Evolutionary conservation across 2,797 vertebrate genomes (phyloP).

Genomic region (Hephaestus fuliginosus): DNA sequence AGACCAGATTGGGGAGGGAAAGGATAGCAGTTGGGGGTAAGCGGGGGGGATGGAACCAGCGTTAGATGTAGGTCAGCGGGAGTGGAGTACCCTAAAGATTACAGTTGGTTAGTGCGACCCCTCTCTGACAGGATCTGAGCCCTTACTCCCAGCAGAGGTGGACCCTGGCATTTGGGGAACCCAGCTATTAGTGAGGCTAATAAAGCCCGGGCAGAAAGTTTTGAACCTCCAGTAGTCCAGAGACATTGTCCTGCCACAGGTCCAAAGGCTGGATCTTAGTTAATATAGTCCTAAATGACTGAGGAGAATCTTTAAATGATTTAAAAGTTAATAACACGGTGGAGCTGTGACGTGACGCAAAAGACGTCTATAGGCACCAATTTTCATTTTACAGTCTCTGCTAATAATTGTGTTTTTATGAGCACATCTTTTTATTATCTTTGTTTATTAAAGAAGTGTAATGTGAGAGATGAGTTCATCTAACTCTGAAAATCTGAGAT

Average conservation of each 20-base stretch:
- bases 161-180: constrained; percentile 80
- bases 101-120: constrained; percentile 83
- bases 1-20: constrained; percentile 79
- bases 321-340: constrained; percentile 57
- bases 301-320: constrained; percentile 63
- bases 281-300: constrained; percentile 68
- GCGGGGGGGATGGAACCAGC: constrained; percentile 72
- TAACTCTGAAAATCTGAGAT: constrained; percentile 71
- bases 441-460: constrained; percentile 81
- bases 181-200: constrained; percentile 82
- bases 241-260: constrained; percentile 68
- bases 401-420: constrained; percentile 71
- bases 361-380: constrained; percentile 59
- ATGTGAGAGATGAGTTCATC: constrained; percentile 75
- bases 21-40: constrained; percentile 73
- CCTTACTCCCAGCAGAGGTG: constrained; percentile 81
- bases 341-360: constrained; percentile 29
- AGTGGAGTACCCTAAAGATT: constrained; percentile 85
- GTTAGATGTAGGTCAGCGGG: constrained; percentile 84
- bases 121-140: constrained; percentile 85
- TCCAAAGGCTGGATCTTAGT: constrained; percentile 66
- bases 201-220: constrained; percentile 81
- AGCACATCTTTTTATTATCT: constrained; percentile 72
- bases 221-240: constrained; percentile 69
- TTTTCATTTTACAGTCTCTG: constrained; percentile 62